Evolutionary conservation across 2,113 vertebrate species (phyloP).

Genomic region (Grus americana): DNA sequence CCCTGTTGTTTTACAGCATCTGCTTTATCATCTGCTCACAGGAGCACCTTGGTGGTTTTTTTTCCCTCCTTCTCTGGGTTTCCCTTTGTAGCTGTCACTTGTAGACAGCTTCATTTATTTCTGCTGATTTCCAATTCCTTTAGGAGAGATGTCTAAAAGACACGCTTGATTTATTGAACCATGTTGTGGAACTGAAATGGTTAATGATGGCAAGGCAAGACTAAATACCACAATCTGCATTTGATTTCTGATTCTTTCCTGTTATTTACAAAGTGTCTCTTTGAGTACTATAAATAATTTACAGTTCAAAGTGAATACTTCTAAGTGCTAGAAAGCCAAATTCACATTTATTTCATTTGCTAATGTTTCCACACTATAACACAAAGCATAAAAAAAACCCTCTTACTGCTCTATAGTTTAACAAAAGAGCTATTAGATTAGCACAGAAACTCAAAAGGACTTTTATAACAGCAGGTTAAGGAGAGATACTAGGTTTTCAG

Average conservation of each 20-base stretch:
- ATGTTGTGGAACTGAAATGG: conserved; percentile 10
- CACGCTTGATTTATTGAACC: background rate
- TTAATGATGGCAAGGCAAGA: conserved; percentile 49
- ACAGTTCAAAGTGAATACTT: conserved; percentile 67
- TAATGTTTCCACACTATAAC: conserved; percentile 55
- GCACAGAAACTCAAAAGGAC: background rate
- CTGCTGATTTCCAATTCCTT: conserved; percentile 37
- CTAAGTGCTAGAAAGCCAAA: conserved; percentile 58
- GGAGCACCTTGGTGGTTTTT: background rate
- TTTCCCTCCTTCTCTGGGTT: background rate
- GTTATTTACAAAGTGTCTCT: conserved; percentile 65
- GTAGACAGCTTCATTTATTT: conserved; percentile 67
- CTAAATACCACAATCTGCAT: conserved; percentile 56
- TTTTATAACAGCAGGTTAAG: background rate
- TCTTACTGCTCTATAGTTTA: background rate
- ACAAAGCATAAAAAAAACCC: background rate
- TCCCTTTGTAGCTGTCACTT: conserved; percentile 56
- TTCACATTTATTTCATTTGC: conserved; percentile 62
- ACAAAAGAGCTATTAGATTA: background rate
- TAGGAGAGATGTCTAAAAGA: background rate
- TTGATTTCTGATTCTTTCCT: conserved; percentile 69
- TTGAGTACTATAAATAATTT: conserved; percentile 70
- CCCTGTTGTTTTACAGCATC: conserved; percentile 64
- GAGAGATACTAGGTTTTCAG: background rate
- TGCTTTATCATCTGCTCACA: conserved; percentile 61